Percentiles rank a stretch among this genome's conserved stretches.
phyloP scores from a whole-genome alignment of 2,888 invertebrate genomes.

The Laspeyria flexula region DNA sequence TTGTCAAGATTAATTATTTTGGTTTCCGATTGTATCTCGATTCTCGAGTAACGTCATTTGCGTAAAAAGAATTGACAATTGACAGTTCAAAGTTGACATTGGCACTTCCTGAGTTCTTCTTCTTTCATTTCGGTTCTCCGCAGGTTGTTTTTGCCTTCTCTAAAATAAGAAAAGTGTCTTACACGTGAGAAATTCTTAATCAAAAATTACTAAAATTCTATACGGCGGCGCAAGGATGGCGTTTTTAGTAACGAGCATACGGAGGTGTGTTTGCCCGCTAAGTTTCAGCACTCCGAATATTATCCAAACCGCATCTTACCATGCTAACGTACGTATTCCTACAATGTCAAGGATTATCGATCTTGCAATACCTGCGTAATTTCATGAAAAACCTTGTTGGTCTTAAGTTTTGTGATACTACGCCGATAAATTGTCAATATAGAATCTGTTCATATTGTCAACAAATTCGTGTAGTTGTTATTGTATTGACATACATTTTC shows the following conservation, averaged over 20 bases:
- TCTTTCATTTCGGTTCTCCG: too few relatives aligned
- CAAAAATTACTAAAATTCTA: not conserved
- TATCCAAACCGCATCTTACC: conserved; percentile 88
- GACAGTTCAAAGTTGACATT: too few relatives aligned
- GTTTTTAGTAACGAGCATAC: conserved; percentile 62
- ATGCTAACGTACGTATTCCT: conserved; percentile 89
- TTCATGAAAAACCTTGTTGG: conserved; percentile 39
- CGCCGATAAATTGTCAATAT: conserved; percentile 86
- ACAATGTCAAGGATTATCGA: conserved; percentile 67
- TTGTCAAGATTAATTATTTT: too few relatives aligned
- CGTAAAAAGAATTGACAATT: too few relatives aligned
- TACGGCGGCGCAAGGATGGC: conserved; percentile 60
- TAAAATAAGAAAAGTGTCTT: too few relatives aligned
- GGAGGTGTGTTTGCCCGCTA: conserved; percentile 71
- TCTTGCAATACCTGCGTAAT: conserved; percentile 54
- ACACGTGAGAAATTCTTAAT: conserved; percentile 5
- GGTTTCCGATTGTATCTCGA: too few relatives aligned
- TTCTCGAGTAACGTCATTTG: too few relatives aligned
- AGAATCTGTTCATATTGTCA: too few relatives aligned
- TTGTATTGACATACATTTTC: too few relatives aligned
- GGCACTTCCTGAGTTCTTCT: too few relatives aligned
- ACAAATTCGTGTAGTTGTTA: too few relatives aligned
- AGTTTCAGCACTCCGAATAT: conserved; percentile 63
- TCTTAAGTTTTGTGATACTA: not conserved
- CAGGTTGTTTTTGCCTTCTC: too few relatives aligned